Evolutionary conservation across 2,888 invertebrate genomes (phyloP).

Genomic region (Acronicta leporina): DNA sequence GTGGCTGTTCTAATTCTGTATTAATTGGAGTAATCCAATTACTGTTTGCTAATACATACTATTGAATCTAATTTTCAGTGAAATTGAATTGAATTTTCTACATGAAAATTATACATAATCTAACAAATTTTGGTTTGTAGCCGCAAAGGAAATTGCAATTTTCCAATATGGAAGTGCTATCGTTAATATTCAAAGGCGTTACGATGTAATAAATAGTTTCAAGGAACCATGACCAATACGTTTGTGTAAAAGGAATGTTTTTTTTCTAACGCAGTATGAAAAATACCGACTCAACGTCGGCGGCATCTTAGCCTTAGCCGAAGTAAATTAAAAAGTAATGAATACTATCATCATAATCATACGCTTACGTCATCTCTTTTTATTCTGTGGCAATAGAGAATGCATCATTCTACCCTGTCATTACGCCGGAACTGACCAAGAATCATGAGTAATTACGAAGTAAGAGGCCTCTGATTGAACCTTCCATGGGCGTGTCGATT

Average conservation of each 20-base stretch:
- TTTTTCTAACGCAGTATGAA: slow-evolving; percentile 23
- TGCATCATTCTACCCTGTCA: slow-evolving; percentile 77
- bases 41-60: slow-evolving; percentile 6
- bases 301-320: no score
- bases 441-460: slow-evolving; percentile 74
- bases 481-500: slow-evolving; percentile 72
- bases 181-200: slow-evolving; percentile 27
- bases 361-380: slow-evolving; percentile 49
- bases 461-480: slow-evolving; percentile 66
- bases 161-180: slow-evolving; percentile 22
- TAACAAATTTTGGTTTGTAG: no score
- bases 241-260: slow-evolving; percentile 18
- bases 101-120: not conserved
- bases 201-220: slow-evolving; percentile 24
- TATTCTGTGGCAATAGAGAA: slow-evolving; percentile 65
- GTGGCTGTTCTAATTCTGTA: slow-evolving; percentile 28
- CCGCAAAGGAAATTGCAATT: slow-evolving; percentile 16
- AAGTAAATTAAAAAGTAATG: slow-evolving; percentile 59
- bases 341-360: slow-evolving; percentile 57
- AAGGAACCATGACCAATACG: slow-evolving; percentile 26
- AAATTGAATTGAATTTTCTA: not conserved
- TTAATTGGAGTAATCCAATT: slow-evolving; percentile 33
- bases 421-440: slow-evolving; percentile 73
- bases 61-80: slow-evolving; percentile 8
- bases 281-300: slow-evolving; percentile 38